These are phyloP conservation scores for Chesias legatella DNA, from an alignment of 2,888 invertebrate species.

Conservation along the genomic window DNA sequence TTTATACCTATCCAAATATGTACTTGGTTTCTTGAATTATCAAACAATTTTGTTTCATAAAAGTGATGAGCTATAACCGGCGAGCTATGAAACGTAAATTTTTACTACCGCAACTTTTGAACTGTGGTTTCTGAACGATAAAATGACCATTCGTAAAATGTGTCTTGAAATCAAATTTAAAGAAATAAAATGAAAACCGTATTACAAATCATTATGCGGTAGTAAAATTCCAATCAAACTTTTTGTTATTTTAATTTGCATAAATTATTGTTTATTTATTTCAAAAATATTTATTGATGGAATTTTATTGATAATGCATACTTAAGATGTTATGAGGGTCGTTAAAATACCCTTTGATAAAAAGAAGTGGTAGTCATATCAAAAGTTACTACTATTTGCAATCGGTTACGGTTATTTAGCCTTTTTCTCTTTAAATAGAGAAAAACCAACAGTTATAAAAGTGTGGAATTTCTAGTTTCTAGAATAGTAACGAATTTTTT, in stretches of 20 bases:
- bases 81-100: slow-evolving; percentile 43
- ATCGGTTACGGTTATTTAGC: too few species aligned
- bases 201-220: slow-evolving; percentile 17
- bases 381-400: too few species aligned
- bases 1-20: too few species aligned
- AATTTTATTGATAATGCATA: slow-evolving; percentile 2
- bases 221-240: slow-evolving; percentile 15
- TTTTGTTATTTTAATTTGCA: slow-evolving; percentile 13
- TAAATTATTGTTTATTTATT: slow-evolving; percentile 6
- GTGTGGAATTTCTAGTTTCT: too few species aligned
- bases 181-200: slow-evolving; percentile 19
- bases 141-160: slow-evolving; percentile 12
- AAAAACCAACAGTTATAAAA: too few species aligned
- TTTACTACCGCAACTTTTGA: slow-evolving; percentile 52
- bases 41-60: slow-evolving; percentile 22
- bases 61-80: slow-evolving; percentile 41
- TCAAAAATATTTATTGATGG: slow-evolving; percentile 3
- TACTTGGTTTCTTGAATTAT: too few species aligned
- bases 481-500: too few species aligned
- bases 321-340: too few species aligned
- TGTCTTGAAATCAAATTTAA: slow-evolving; percentile 17
- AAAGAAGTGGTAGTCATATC: too few species aligned
- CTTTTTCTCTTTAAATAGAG: too few species aligned
- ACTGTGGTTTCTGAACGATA: slow-evolving; percentile 4
- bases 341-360: too few species aligned